Base-by-base conservation (phyloP, 2,888 invertebrate genomes). In the Laspeyria flexula region DNA sequence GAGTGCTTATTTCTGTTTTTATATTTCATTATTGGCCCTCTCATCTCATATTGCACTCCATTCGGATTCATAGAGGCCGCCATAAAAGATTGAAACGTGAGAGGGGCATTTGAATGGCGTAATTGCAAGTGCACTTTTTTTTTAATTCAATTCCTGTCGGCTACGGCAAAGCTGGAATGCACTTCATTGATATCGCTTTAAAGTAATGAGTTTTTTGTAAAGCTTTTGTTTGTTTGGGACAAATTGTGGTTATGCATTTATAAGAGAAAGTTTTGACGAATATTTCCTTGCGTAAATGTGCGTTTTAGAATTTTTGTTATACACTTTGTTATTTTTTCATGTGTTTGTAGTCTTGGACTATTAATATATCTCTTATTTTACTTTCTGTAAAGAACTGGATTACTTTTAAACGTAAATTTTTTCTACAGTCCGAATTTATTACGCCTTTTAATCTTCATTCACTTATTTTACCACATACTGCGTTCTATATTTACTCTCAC, bases 11-110 rank as follows among this genome's bases (percentile, higher is more conserved):
- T 87, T 85, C 84, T 89, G 88, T 90, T 91, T 90, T 91, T 90
- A 90, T 90, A 88, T 90, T 90, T 88, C 86, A 90, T 91, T 90
- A 90, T 91, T 91, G 88, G 90, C 88, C 83, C 89, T 88, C 90
- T 90, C 88, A 86, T 87, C 90, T 89, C 90, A 82, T 87, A 89
- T 89, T 89, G 89, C 90, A 88, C 88, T 88, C 79, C 79, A 82
- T 83, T 81, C 79, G 81, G 81, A 86, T 79, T 86, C 88, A 89
- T 86, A 88, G 86, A 86, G 85, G 83, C 88, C 85, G 86, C 84
- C 79, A 90, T 89, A 91, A 90, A 91, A 85, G 90, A 87, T 90
- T 92, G 91, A 90, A 91, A 91, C 88, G 88, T 81, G 88, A 88
- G 90, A 88, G 90, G 89, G 88, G 84, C 74, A 86, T 86, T 88